Conservation (phyloP, 2,113 vertebrate genomes). For the Pollachius pollachius region DNA sequence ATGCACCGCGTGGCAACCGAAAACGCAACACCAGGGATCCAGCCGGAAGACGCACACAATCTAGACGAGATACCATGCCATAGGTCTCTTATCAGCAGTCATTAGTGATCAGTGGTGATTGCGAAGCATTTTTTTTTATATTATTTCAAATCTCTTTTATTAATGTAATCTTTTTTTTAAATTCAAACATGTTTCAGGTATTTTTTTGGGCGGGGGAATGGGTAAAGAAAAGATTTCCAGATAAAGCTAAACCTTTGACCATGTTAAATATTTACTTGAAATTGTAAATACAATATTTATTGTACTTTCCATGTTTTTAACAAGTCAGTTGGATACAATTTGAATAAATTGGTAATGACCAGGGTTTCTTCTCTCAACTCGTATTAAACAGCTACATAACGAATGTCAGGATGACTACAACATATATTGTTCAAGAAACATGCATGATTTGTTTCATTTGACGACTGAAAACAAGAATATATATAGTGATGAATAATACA, state of each 20-base stretch:
- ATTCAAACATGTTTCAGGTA: constrained; percentile 2
- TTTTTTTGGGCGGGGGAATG: neutral
- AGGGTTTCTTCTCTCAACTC: neutral
- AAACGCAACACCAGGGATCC: constrained; percentile 68
- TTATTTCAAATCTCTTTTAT: neutral
- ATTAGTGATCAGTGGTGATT: neutral
- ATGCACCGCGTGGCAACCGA: constrained; percentile 43
- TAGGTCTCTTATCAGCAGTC: neutral
- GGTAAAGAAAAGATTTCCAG: neutral
- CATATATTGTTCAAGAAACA: too few relatives aligned
- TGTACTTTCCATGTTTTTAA: constrained; percentile 52
- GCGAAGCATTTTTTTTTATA: neutral
- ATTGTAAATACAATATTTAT: constrained; percentile 92
- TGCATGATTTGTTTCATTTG: too few relatives aligned
- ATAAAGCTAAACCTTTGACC: constrained; percentile 40
- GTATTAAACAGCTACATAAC: too few relatives aligned
- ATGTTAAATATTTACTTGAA: constrained; percentile 82
- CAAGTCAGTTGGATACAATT: neutral
- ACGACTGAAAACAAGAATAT: too few relatives aligned
- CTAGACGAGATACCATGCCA: constrained; percentile 39
- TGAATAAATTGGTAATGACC: constrained; percentile 4
- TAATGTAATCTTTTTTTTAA: constrained; percentile 4
- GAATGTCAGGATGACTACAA: too few relatives aligned
- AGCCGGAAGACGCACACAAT: constrained; percentile 12
- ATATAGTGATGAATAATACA: too few relatives aligned